Conservation (phyloP, 37 sponge, comb jelly and placozoan species). For the Oopsacas minuta region DNA sequence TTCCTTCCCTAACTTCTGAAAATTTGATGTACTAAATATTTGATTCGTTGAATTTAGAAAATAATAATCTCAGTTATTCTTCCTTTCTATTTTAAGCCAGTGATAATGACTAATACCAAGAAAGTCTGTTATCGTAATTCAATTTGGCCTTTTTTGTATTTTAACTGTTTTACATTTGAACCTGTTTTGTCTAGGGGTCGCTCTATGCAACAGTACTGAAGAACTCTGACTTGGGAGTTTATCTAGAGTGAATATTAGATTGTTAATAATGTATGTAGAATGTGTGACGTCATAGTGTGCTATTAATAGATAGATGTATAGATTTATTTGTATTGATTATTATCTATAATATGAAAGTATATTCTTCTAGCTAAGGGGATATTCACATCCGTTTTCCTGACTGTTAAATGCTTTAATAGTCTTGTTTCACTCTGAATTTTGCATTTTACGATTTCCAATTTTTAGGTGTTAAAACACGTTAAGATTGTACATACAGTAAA, state of each 20-base stretch:
- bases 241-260: neutral
- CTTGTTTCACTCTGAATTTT: no score
- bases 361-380: no score
- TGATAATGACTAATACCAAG: no score
- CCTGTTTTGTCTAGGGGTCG: neutral
- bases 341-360: no score
- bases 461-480: neutral
- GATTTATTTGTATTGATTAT: neutral
- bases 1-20: neutral
- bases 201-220: neutral
- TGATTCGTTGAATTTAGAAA: no score
- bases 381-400: no score
- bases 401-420: no score
- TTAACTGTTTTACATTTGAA: neutral
- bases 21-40: no score
- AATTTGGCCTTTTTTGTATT: neutral
- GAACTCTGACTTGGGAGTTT: neutral
- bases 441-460: neutral
- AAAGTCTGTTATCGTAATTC: neutral
- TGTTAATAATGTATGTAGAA: neutral
- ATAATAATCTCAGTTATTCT: no score
- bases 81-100: no score
- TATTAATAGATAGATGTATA: neutral
- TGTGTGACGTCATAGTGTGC: neutral
- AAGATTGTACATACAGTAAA: neutral